phyloP scores from a whole-genome alignment of 2,797 vertebrate species.

The Hypotaenidia philippensis region DNA sequence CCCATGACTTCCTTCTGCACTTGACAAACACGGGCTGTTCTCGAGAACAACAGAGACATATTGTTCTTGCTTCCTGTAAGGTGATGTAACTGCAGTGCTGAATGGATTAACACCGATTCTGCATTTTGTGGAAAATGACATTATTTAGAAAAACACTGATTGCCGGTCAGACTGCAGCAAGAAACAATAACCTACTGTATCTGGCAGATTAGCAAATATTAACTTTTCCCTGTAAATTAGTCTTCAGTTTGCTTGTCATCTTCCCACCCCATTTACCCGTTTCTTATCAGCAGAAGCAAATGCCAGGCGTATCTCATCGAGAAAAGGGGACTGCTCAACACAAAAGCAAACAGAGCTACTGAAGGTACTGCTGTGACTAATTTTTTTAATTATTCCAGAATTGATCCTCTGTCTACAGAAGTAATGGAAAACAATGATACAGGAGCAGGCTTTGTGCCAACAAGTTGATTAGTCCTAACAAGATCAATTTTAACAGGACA shows the following conservation, averaged over 20 bases:
- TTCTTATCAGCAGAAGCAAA: slow-evolving; percentile 62
- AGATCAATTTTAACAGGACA: background rate
- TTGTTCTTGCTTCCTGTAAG: slow-evolving; percentile 66
- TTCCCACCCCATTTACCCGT: slow-evolving; percentile 34
- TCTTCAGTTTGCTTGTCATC: slow-evolving; percentile 31
- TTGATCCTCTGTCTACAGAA: slow-evolving; percentile 6
- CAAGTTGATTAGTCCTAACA: background rate
- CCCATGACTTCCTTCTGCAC: slow-evolving; percentile 33
- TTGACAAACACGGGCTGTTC: slow-evolving; percentile 60
- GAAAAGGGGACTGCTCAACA: background rate
- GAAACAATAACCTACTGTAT: slow-evolving; percentile 37
- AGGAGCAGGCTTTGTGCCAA: background rate
- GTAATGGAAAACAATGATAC: background rate
- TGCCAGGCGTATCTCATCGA: slow-evolving; percentile 5
- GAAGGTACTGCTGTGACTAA: slow-evolving; percentile 12
- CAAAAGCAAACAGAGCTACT: slow-evolving; percentile 41
- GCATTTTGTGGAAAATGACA: slow-evolving; percentile 22
- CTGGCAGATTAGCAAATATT: slow-evolving; percentile 61
- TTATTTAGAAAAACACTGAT: slow-evolving; percentile 35
- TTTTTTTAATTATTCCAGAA: slow-evolving; percentile 40
- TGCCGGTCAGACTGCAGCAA: background rate
- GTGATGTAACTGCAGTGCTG: slow-evolving; percentile 28
- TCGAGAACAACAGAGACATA: slow-evolving; percentile 42
- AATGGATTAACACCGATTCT: slow-evolving; percentile 38
- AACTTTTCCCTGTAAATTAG: slow-evolving; percentile 49